phyloP scores from a whole-genome alignment of 2,113 vertebrate species.

The Synchiropus splendidus region DNA sequence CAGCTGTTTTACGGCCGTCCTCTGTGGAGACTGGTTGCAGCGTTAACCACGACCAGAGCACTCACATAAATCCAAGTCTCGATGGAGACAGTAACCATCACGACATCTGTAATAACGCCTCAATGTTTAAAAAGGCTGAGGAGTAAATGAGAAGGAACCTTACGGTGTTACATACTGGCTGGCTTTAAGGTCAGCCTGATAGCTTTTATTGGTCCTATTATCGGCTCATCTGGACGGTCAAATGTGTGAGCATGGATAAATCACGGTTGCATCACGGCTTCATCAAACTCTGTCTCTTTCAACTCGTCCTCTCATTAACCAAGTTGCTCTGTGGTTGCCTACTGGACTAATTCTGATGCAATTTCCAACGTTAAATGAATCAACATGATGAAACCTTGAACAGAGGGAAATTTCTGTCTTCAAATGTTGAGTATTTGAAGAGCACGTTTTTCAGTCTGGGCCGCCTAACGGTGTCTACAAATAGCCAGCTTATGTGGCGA shows the following conservation, averaged over 20 bases:
- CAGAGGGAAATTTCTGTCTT: background rate
- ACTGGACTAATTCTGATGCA: slow-evolving; percentile 31
- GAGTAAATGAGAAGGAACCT: slow-evolving; percentile 9
- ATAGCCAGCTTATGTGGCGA: slow-evolving; percentile 28
- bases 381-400: slow-evolving; percentile 18
- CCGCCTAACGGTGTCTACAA: slow-evolving; percentile 12
- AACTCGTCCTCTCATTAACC: no score
- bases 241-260: no score
- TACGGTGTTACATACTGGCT: background rate
- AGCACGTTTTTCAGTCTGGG: slow-evolving; percentile 6
- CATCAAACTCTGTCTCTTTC: no score
- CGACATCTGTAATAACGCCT: slow-evolving; percentile 5
- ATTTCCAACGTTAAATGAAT: slow-evolving; percentile 11
- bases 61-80: slow-evolving; percentile 19
- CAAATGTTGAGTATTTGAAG: no score
- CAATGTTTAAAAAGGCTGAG: slow-evolving; percentile 15
- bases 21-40: slow-evolving; percentile 15
- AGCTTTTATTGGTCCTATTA: background rate
- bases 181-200: background rate
- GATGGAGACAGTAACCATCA: slow-evolving; percentile 6
- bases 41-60: slow-evolving; percentile 15
- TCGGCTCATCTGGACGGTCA: background rate
- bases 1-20: slow-evolving; percentile 20
- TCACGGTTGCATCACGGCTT: no score
- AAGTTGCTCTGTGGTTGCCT: no score